phyloP scores from a whole-genome alignment of 2,888 invertebrate genomes.

The Galerucella pusilla region DNA sequence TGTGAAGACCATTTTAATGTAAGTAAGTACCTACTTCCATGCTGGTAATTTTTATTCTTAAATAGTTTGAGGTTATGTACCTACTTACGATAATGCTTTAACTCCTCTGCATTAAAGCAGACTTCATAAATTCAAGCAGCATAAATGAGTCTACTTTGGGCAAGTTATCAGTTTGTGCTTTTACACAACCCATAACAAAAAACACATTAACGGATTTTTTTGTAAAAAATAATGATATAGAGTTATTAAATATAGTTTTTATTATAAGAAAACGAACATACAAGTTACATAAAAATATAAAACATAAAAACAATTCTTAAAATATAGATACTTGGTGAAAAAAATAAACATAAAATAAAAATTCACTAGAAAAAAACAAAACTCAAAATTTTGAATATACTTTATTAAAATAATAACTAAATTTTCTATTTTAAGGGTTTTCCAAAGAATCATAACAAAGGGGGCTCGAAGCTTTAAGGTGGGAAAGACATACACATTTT shows the following conservation, averaged over 20 bases:
- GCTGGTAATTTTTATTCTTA: no score
- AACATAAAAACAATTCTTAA: not conserved
- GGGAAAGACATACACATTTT: slow-evolving; percentile 19
- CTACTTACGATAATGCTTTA: no score
- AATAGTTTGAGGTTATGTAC: no score
- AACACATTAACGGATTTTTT: not conserved
- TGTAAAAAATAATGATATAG: not conserved
- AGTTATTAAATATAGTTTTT: not conserved
- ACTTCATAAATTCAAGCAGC: no score
- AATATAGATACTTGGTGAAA: no score
- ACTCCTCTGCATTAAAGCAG: no score
- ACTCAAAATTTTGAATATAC: not conserved
- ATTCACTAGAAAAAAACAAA: not conserved
- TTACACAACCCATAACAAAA: not conserved
- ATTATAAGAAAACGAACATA: slow-evolving; percentile 2
- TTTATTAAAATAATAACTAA: not conserved
- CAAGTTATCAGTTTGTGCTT: no score
- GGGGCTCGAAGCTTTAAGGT: not conserved
- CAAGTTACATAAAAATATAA: slow-evolving; percentile 1
- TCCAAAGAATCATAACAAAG: slow-evolving; percentile 15
- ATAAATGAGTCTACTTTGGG: no score
- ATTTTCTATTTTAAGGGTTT: not conserved
- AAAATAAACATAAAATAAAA: no score
- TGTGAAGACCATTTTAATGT: no score
- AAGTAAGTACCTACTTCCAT: no score